These are phyloP conservation scores for Hirtodrosophila duncani DNA, from an alignment of 2,888 invertebrate genomes.

Conservation along the genomic window DNA sequence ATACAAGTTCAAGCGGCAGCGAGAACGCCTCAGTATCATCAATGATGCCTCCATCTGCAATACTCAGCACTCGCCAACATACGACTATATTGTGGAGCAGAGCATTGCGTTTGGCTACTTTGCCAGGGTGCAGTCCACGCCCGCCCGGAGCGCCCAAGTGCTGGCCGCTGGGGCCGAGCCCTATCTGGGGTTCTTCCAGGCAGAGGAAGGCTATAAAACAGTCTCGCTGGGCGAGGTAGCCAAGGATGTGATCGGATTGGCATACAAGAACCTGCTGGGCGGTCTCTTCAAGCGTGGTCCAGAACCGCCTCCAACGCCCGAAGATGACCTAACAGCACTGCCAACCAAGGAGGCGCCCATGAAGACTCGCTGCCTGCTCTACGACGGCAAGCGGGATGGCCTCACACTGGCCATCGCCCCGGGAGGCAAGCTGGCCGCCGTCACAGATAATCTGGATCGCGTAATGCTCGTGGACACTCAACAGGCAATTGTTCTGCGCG, in stretches of 20 bases:
- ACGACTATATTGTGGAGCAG: slow-evolving; percentile 88
- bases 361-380: slow-evolving; percentile 88
- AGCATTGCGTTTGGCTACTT: slow-evolving; percentile 74
- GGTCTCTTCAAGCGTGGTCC: slow-evolving; percentile 79
- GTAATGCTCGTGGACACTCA: slow-evolving; percentile 91
- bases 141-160: slow-evolving; percentile 87
- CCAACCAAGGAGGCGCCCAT: slow-evolving; percentile 82
- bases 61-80: slow-evolving; percentile 82
- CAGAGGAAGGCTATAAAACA: slow-evolving; percentile 90
- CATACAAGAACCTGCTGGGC: slow-evolving; percentile 89
- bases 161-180: slow-evolving; percentile 89
- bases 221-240: slow-evolving; percentile 94
- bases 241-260: slow-evolving; percentile 85
- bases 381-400: slow-evolving; percentile 88
- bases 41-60: slow-evolving; percentile 89
- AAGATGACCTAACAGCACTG: slow-evolving; percentile 58
- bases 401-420: slow-evolving; percentile 88
- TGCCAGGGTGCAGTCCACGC: slow-evolving; percentile 84
- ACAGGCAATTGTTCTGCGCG: slow-evolving; percentile 87
- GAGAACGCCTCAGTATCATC: slow-evolving; percentile 81
- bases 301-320: slow-evolving; percentile 77
- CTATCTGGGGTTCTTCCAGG: slow-evolving; percentile 92
- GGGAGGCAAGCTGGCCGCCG: slow-evolving; percentile 84
- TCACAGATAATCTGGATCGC: slow-evolving; percentile 92
- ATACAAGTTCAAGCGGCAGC: slow-evolving; percentile 90